Percentiles rank a stretch among this genome's conserved stretches.
These are phyloP conservation scores for Luperina testacea DNA, from an alignment of 2,888 invertebrate genomes.

Conservation along the genomic window DNA sequence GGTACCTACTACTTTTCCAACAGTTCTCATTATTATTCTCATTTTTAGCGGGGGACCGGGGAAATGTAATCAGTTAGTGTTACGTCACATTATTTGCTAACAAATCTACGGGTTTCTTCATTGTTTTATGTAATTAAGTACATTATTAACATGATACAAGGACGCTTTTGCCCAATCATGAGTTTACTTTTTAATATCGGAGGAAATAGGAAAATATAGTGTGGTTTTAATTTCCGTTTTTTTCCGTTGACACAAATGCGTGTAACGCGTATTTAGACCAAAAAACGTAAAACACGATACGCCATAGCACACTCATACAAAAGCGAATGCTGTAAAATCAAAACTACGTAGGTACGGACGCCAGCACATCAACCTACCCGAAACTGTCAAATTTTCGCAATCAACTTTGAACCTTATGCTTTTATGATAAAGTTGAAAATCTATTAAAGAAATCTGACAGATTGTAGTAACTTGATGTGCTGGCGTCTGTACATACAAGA, in stretches of 20 bases:
- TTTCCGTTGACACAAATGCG: not conserved
- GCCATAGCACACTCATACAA: not conserved
- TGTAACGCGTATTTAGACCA: not conserved
- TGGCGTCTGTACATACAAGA: too few species aligned
- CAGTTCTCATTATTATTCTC: not conserved
- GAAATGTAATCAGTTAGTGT: not conserved
- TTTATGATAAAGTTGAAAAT: too few species aligned
- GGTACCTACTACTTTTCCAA: not conserved
- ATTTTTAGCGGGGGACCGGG: not conserved
- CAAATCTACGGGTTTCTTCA: not conserved
- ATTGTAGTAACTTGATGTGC: too few species aligned
- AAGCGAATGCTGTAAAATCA: not conserved
- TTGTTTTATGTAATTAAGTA: too few species aligned
- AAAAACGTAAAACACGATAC: not conserved
- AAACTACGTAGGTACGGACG: too few species aligned
- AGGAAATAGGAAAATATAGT: not conserved
- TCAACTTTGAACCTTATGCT: too few species aligned
- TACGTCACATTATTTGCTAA: not conserved
- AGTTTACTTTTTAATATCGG: not conserved
- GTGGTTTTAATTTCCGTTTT: not conserved
- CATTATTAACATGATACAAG: too few species aligned
- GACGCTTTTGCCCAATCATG: not conserved
- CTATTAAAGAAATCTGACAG: too few species aligned
- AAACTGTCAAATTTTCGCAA: too few species aligned
- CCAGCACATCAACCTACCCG: too few species aligned